These are phyloP conservation scores for Muscicapa striata DNA, from an alignment of 2,797 vertebrate genomes.

Conservation along the genomic window DNA sequence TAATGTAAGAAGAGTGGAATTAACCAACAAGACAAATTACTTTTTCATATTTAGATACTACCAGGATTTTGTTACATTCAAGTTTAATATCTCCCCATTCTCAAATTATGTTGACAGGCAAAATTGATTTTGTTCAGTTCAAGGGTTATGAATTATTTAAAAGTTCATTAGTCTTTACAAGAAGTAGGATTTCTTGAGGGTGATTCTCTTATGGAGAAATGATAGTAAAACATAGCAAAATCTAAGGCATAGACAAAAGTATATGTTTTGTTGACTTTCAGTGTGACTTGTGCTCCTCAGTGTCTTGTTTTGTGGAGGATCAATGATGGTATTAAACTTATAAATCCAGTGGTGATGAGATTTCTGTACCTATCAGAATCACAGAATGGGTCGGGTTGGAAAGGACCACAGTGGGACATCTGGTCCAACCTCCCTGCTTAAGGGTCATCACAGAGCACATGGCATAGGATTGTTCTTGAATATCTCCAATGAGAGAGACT, in stretches of 20 bases:
- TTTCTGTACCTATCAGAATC: neutral
- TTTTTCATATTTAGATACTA: neutral
- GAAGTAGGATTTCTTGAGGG: neutral
- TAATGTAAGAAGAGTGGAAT: neutral
- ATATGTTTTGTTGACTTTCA: neutral
- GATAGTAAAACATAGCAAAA: neutral
- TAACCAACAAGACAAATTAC: neutral
- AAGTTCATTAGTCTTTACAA: neutral
- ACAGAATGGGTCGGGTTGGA: neutral
- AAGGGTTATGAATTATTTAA: neutral
- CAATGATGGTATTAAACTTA: neutral
- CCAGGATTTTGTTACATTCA: neutral
- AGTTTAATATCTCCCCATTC: neutral
- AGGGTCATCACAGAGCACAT: neutral
- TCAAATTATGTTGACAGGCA: neutral
- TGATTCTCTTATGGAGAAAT: neutral
- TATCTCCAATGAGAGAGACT: neutral
- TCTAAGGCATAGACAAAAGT: neutral
- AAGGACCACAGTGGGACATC: neutral
- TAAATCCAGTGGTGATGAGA: neutral
- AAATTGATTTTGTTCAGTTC: neutral
- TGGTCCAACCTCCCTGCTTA: neutral
- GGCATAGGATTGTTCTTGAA: neutral
- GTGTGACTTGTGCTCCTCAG: neutral
- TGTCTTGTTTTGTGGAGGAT: neutral